These are phyloP conservation scores for Drosophila kokeensis DNA, from an alignment of 2,888 invertebrate species.

Conservation along the genomic window DNA sequence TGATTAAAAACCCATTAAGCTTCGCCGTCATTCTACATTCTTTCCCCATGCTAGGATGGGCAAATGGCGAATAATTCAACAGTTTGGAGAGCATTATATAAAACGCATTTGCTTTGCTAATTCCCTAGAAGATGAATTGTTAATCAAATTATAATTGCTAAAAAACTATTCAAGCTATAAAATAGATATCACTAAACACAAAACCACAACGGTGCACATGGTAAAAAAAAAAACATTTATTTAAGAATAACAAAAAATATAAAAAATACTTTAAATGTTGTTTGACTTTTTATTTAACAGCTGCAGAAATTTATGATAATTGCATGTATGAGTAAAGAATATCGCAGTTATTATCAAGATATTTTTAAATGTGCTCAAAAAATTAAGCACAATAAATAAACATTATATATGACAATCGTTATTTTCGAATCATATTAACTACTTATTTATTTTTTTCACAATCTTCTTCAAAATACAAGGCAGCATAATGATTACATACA, in stretches of 20 bases:
- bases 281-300: neutral
- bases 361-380: neutral
- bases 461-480: neutral
- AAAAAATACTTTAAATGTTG: neutral
- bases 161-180: neutral
- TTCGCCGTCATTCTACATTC: slow-evolving; percentile 10
- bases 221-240: neutral
- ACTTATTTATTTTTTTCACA: neutral
- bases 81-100: slow-evolving; percentile 15
- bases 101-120: slow-evolving; percentile 1
- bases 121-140: slow-evolving; percentile 7
- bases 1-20: slow-evolving; percentile 75
- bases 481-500: neutral
- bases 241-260: neutral
- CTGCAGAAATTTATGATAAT: neutral
- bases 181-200: neutral
- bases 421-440: neutral
- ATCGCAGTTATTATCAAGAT: neutral
- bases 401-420: neutral
- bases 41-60: neutral
- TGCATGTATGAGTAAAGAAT: neutral
- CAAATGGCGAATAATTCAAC: slow-evolving; percentile 28
- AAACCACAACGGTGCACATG: neutral
- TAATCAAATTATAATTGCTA: neutral
- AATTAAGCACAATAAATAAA: neutral